A percentile compares a stretch with the other conserved stretches of the same genome.
phyloP scores from a whole-genome alignment of 2,888 invertebrate species.

The Sipha maydis region DNA sequence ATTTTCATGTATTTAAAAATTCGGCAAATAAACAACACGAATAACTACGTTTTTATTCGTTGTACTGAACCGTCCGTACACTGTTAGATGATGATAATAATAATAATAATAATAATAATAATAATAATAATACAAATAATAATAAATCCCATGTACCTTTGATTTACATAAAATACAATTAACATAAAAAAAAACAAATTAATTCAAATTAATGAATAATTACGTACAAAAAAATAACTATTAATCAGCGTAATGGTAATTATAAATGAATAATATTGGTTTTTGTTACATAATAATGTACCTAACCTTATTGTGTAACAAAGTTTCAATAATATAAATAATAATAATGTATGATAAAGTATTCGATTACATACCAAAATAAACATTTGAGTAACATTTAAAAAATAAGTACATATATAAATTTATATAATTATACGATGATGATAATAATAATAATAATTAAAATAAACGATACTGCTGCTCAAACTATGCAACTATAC shows the following conservation, averaged over 20 bases:
- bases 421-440: background rate
- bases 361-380: slow-evolving; percentile 8
- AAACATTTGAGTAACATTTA: slow-evolving; percentile 8
- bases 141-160: slow-evolving; percentile 48
- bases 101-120: slow-evolving; percentile 32
- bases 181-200: background rate
- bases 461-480: background rate
- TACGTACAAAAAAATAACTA: slow-evolving; percentile 36
- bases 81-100: background rate
- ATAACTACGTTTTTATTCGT: background rate
- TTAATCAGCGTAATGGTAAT: background rate
- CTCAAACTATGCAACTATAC: background rate
- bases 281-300: too few relatives aligned
- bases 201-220: slow-evolving; percentile 6
- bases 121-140: slow-evolving; percentile 11
- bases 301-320: too few relatives aligned
- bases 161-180: slow-evolving; percentile 34
- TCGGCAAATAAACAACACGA: slow-evolving; percentile 14
- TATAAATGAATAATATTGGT: background rate
- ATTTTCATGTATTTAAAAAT: slow-evolving; percentile 40
- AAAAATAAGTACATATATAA: background rate
- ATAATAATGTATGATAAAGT: background rate
- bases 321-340: too few relatives aligned
- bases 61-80: background rate
- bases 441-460: background rate